A percentile compares a stretch with the other conserved stretches of the same genome.
Evolutionary conservation across 2,113 vertebrate genomes (phyloP).

Genomic region (Aptenodytes patagonicus): DNA sequence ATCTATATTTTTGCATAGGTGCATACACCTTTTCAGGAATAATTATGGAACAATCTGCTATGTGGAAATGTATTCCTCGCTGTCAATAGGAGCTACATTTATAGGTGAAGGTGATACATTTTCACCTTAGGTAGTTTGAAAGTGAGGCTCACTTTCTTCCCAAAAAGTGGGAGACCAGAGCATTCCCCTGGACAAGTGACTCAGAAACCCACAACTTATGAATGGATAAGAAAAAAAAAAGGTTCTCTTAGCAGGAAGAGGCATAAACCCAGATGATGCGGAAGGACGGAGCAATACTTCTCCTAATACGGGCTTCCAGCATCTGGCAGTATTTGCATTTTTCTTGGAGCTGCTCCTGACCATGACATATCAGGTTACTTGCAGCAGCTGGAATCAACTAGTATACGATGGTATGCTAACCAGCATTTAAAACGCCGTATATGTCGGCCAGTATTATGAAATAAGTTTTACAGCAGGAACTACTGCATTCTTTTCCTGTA

Average conservation of each 20-base stretch:
- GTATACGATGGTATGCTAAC: background rate
- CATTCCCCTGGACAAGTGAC: background rate
- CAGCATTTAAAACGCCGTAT: background rate
- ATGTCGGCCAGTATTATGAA: background rate
- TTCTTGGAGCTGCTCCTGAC: background rate
- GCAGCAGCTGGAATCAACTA: slow-evolving; percentile 9
- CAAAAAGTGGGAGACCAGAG: background rate
- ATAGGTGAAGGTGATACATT: background rate
- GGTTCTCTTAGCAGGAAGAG: background rate
- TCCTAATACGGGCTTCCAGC: background rate
- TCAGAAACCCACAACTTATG: background rate
- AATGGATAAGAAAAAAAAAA: background rate
- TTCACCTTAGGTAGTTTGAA: background rate
- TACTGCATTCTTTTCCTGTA: background rate
- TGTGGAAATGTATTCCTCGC: background rate
- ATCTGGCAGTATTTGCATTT: background rate
- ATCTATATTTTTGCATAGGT: background rate
- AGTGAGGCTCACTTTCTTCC: background rate
- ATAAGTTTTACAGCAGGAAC: background rate
- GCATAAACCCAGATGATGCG: background rate
- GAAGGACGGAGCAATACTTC: background rate
- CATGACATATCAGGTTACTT: background rate
- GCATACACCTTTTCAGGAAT: background rate
- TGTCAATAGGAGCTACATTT: background rate
- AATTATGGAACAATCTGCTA: background rate